These are phyloP conservation scores for Helleia helle DNA, from an alignment of 2,888 invertebrate genomes.

Conservation along the genomic window DNA sequence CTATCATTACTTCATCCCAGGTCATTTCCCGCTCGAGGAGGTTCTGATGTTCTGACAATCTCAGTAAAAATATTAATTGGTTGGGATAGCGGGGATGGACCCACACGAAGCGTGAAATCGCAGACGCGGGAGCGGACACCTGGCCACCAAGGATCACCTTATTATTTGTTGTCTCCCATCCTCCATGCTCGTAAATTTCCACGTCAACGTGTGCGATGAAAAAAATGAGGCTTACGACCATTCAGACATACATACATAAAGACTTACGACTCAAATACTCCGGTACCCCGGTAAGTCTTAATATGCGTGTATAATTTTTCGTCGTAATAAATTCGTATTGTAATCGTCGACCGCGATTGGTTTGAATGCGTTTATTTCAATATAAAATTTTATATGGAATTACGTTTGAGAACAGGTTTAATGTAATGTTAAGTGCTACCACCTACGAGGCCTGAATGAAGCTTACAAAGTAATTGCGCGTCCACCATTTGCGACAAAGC, in stretches of 20 bases:
- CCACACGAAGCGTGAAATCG: constrained; percentile 71
- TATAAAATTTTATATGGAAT: constrained; percentile 39
- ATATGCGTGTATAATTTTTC: constrained; percentile 68
- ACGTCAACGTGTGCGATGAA: constrained; percentile 71
- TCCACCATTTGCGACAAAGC: constrained; percentile 35
- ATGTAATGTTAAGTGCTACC: constrained; percentile 47
- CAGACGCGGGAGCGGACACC: constrained; percentile 61
- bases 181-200: constrained; percentile 71
- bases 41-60: constrained; percentile 22
- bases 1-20: background rate
- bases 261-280: constrained; percentile 43
- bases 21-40: background rate
- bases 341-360: constrained; percentile 63
- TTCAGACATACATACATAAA: constrained; percentile 60
- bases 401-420: constrained; percentile 44
- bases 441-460: constrained; percentile 39
- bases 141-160: constrained; percentile 52
- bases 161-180: constrained; percentile 72
- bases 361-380: constrained; percentile 51
- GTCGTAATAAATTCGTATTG: constrained; percentile 70
- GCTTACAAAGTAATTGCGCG: constrained; percentile 37
- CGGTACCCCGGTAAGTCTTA: constrained; percentile 39
- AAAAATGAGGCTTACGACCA: constrained; percentile 63
- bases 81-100: constrained; percentile 39
- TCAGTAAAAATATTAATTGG: constrained; percentile 67